Base-by-base conservation (phyloP, 2,888 invertebrate species). In the Cheilosia scutellata region DNA sequence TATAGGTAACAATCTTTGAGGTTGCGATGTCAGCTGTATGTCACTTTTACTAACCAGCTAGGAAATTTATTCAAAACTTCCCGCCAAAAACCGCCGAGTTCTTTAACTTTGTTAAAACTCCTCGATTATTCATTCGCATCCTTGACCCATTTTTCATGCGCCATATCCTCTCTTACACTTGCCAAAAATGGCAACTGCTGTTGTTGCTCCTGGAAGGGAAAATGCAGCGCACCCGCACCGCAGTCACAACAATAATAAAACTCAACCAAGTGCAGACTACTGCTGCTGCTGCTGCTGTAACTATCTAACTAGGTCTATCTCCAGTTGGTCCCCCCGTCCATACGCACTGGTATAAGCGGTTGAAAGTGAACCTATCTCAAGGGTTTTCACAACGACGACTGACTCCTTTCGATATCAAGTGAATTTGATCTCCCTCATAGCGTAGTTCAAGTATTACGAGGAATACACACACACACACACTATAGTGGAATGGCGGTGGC, bases 271-370 rank as follows among this genome's bases (percentile, higher is more conserved):
- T 55, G 40, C 70, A 58, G 70, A 76, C 82, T 55, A 76, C 82
- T 55, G 60, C 72, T 62, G 70, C 60, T 70, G 68, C 16, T 20
- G 44, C 25, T 49, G 20, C 11, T 51, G 27, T 57, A 79, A 58
- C 83, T 86, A 86, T 86, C 86, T 86, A 77, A 82, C 76, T 86
- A 53, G 86, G 86, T 86, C 86, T 77, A 86, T 86, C 86, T 80
- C 49, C 37, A 16, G 44, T 57, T 44, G n/a, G 49, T n/a, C 5
- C 27, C 20, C 44, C 9, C 47, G 6, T 44, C 44, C 49, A 40
- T 65, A 65, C 65, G 65, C 75, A 75, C 57, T 31, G 42, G 49
- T 37, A 55, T 40, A 70, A 86, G 77, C 82, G 86, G 71, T 72
- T 72, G 86, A 86, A 82, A 72, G 68, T 72, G 86, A 86, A 82